A percentile compares a stretch with the other conserved stretches of the same genome.
phyloP scores from a whole-genome alignment of 2,113 vertebrate species.

The Cavia aperea region DNA sequence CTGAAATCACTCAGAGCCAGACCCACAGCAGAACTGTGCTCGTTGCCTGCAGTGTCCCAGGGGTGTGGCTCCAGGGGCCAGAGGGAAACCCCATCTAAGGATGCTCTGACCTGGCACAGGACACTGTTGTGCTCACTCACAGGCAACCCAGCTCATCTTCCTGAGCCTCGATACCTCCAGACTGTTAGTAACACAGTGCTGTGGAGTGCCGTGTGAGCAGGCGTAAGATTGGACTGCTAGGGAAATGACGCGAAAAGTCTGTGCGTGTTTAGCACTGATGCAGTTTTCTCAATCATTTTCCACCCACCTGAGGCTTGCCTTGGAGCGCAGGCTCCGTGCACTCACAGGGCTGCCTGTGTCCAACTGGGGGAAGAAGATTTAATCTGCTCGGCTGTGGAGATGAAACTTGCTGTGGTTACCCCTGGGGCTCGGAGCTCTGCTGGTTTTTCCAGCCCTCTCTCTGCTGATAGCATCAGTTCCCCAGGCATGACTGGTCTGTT shows the following conservation, averaged over 20 bases:
- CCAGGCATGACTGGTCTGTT: background rate
- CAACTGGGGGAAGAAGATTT: background rate
- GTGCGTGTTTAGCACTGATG: background rate
- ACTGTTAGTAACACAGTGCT: background rate
- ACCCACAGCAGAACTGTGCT: background rate
- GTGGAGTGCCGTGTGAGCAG: background rate
- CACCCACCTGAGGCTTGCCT: too few species aligned
- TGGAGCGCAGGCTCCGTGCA: too few species aligned
- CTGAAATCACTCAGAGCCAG: background rate
- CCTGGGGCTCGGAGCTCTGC: background rate
- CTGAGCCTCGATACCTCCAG: background rate
- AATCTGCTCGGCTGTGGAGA: background rate
- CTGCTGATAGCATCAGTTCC: background rate
- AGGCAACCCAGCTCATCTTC: background rate
- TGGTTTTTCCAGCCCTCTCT: background rate
- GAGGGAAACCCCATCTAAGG: background rate
- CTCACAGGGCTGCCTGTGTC: background rate
- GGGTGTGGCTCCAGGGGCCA: background rate
- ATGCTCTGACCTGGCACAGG: background rate
- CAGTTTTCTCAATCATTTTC: background rate
- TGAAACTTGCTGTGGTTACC: background rate
- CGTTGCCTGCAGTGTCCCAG: background rate
- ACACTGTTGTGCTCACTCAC: accelerated
- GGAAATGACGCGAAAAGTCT: background rate
- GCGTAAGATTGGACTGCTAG: background rate